Evolutionary conservation across 2,797 vertebrate species (phyloP), one percentile per base, ranked within the genome.

Genomic region (Falco novaeseelandiae): DNA sequence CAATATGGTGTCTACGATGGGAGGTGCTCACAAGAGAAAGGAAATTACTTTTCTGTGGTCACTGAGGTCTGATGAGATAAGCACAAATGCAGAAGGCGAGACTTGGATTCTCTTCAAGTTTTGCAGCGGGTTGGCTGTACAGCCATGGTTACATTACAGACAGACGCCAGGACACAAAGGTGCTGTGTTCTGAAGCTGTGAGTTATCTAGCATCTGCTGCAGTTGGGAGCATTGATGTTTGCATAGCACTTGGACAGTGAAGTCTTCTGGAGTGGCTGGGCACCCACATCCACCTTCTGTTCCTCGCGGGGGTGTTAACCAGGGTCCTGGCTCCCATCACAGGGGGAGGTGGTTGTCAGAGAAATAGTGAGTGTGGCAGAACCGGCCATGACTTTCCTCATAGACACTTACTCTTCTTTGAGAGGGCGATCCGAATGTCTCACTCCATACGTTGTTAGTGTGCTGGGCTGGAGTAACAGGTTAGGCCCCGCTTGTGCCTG

Each of bases 31-130:
- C 40, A 62, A 51, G 52, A 77, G 78, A 93, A 71, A 77, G 93
- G 93, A 94, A 96, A 83, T 91, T 0, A 73, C 78, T 95, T n/a
- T 10, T 73, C 82, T 93, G 63, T 74, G 62, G 58, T 70, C 12
- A 0, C 58, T 82, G 79, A 85, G 92, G 74, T 73, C 83, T 83
- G 84, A 30, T 87, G 94, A 94, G 94, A 94, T 93, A 92, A 96
- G 87, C 78, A 77, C 86, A 91, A 83, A 59, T 46, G 74, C 86
- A 93, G 66, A 87, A 76, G 42, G 77, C 85, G 90, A 63, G 78
- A 34, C 78, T 95, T 83, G 81, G 89, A 83, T 87, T 94, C 55
- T 22, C 51, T 65, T 91, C 71, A 70, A 30, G 67, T 51, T 73
- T 11, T 90, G 44, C 73, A 70, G 62, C 0, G 2, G 8, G 9